Percentiles rank a stretch among this genome's conserved stretches.
Evolutionary conservation across 2,797 vertebrate species (phyloP).

Genomic region (Geotrypetes seraphini): DNA sequence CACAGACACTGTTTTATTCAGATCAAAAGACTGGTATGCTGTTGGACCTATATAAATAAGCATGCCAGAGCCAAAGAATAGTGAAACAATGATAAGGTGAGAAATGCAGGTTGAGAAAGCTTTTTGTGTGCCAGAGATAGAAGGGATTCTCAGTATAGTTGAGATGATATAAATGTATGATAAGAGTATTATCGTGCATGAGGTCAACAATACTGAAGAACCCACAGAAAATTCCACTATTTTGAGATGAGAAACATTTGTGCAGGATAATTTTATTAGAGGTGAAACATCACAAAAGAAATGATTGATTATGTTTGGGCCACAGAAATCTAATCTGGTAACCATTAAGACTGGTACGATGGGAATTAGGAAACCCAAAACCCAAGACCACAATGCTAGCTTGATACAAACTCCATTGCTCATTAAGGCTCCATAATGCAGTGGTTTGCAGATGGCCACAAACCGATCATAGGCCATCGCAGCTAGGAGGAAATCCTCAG

Average conservation of each 20-base stretch:
- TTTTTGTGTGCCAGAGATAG: slow-evolving; percentile 5
- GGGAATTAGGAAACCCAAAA: slow-evolving; percentile 24
- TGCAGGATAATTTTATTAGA: slow-evolving; percentile 28
- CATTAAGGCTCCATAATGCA: slow-evolving; percentile 29
- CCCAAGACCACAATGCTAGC: slow-evolving; percentile 18
- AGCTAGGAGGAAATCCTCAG: slow-evolving; percentile 29
- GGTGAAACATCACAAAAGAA: slow-evolving; percentile 31
- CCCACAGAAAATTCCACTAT: too few relatives aligned
- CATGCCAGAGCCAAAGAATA: slow-evolving; percentile 13
- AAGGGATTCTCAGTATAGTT: slow-evolving; percentile 9
- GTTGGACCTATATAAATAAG: slow-evolving; percentile 13
- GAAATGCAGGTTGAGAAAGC: slow-evolving; percentile 20
- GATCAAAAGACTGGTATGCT: background rate
- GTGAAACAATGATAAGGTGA: slow-evolving; percentile 11
- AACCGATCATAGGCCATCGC: slow-evolving; percentile 34
- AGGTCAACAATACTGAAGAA: too few relatives aligned
- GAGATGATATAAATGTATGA: slow-evolving; percentile 10
- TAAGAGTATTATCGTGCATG: too few relatives aligned
- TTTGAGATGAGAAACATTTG: slow-evolving; percentile 8
- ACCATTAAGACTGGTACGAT: slow-evolving; percentile 33
- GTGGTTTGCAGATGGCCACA: slow-evolving; percentile 29
- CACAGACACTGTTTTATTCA: slow-evolving; percentile 13
- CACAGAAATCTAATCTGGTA: slow-evolving; percentile 23
- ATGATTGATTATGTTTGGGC: slow-evolving; percentile 26
- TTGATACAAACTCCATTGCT: slow-evolving; percentile 9